Percentiles rank a stretch among this genome's conserved stretches.
Evolutionary conservation across 2,888 invertebrate genomes (phyloP).

Genomic region (Phragmatobia fuliginosa): DNA sequence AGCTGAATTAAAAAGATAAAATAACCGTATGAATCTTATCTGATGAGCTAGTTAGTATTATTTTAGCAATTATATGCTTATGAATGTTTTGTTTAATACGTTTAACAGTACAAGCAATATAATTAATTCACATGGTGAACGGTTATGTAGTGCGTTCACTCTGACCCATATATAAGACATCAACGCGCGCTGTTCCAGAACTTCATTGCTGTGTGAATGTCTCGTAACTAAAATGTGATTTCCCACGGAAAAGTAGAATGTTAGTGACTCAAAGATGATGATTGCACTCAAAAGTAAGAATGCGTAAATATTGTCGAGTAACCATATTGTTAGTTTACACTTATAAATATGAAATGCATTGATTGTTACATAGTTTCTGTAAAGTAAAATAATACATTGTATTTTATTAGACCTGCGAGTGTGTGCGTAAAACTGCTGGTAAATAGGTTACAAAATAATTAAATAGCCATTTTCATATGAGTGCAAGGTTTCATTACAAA

Average conservation of each 20-base stretch:
- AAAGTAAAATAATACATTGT: background rate
- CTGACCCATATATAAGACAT: slow-evolving; percentile 75
- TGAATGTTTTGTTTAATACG: slow-evolving; percentile 19
- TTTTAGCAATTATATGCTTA: slow-evolving; percentile 29
- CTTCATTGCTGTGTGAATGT: background rate
- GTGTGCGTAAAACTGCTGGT: background rate
- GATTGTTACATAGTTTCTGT: background rate
- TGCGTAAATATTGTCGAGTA: slow-evolving; percentile 8
- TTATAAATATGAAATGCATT: background rate
- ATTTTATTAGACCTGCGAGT: background rate
- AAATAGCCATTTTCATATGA: background rate
- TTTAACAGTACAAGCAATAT: slow-evolving; percentile 25
- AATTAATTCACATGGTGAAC: slow-evolving; percentile 17
- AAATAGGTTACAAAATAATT: background rate
- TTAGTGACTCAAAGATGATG: background rate
- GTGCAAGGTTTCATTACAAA: background rate
- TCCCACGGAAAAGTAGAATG: background rate
- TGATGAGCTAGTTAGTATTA: slow-evolving; percentile 30
- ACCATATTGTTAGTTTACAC: slow-evolving; percentile 11
- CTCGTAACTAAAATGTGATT: background rate
- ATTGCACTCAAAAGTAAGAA: slow-evolving; percentile 7
- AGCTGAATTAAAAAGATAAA: slow-evolving; percentile 17
- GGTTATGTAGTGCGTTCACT: slow-evolving; percentile 23
- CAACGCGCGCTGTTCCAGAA: slow-evolving; percentile 67
- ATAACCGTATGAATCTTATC: slow-evolving; percentile 36